Base-by-base conservation (phyloP, 92 coral and sea anemone genomes). In the Palythoa heliodiscus region DNA sequence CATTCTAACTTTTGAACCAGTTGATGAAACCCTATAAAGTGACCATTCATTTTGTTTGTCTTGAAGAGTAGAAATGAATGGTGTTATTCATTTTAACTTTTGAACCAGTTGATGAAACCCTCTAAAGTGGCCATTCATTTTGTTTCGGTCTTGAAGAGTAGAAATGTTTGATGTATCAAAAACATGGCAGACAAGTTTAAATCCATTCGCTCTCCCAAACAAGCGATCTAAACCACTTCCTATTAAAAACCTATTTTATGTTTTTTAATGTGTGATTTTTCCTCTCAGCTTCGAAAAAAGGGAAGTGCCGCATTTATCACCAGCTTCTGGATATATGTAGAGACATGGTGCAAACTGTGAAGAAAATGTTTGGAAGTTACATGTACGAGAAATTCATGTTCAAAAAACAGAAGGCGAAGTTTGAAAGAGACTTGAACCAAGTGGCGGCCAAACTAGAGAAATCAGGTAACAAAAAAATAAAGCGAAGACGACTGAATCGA, bases 321-420 rank as follows among this genome's bases (percentile, higher is more conserved):
- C 99, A 96, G 91, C 86, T 96, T 39, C 77, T 96, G 88, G 98
- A 94, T 69, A 96, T 96, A 79, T 96, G 99, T 77, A 93, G 95
- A 71, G 99, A 96, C 74, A 96, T 96, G 99, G 95, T 96, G 93
- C 84, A 85, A 77, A 96, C 99, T 3, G 94, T 96, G 74, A 91
- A 96, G 86, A 88, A 84, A 67, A 96, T 96, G 99, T 95, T 89
- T 76, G 92, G 92, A 5, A 92, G 98, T 4, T 96, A 94, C 78
- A 91, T 91, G 91, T 92, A 93, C 52, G 98, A 95, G 84, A 87
- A 93, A 73, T 92, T 89, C 29, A 82, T 95, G 86, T 95, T 91
- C 70, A 92, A 87, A 47, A 96, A 96, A 76, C 91, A 93, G 73
- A 90, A 92, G 80, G 95, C 88, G 16, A 87, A 85, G 78, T 90